Percentiles rank a stretch among this genome's conserved stretches.
These are phyloP conservation scores for Semicossyphus pulcher DNA, from an alignment of 2,113 vertebrate species.

Conservation along the genomic window DNA sequence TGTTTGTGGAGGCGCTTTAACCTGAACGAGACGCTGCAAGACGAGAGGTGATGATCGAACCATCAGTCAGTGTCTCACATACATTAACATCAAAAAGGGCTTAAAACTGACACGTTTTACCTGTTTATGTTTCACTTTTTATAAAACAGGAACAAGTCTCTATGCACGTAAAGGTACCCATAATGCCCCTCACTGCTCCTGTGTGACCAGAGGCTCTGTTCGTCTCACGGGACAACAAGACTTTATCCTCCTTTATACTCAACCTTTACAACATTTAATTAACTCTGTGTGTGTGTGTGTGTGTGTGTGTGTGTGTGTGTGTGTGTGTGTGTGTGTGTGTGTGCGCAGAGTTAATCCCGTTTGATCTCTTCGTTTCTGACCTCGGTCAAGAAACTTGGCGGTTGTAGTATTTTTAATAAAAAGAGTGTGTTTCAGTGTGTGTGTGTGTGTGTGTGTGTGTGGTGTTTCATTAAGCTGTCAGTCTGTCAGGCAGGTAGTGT, in stretches of 20 bases:
- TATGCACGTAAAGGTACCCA: too few species aligned
- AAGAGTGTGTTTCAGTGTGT: background rate
- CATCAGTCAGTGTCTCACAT: constrained; percentile 3
- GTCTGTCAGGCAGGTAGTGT: constrained; percentile 10
- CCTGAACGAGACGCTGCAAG: background rate
- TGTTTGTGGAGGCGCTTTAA: background rate
- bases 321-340: constrained; percentile 12
- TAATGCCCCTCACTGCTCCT: too few species aligned
- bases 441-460: constrained; percentile 9
- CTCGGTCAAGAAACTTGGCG: constrained; percentile 29
- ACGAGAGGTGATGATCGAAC: background rate
- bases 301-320: constrained; percentile 18
- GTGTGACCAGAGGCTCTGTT: too few species aligned
- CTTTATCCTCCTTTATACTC: constrained; percentile 7
- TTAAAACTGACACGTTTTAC: too few species aligned
- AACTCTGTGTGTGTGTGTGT: constrained; percentile 4
- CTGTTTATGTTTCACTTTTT: too few species aligned
- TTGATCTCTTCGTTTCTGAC: constrained; percentile 41
- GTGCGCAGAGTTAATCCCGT: constrained; percentile 7
- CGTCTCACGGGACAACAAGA: background rate
- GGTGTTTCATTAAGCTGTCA: constrained; percentile 47
- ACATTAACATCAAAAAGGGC: too few species aligned
- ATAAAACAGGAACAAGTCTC: too few species aligned
- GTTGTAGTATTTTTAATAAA: constrained; percentile 46
- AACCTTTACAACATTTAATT: constrained; percentile 26